phyloP scores from a whole-genome alignment of 2,888 invertebrate genomes.

The Gymnosoma rotundatum region DNA sequence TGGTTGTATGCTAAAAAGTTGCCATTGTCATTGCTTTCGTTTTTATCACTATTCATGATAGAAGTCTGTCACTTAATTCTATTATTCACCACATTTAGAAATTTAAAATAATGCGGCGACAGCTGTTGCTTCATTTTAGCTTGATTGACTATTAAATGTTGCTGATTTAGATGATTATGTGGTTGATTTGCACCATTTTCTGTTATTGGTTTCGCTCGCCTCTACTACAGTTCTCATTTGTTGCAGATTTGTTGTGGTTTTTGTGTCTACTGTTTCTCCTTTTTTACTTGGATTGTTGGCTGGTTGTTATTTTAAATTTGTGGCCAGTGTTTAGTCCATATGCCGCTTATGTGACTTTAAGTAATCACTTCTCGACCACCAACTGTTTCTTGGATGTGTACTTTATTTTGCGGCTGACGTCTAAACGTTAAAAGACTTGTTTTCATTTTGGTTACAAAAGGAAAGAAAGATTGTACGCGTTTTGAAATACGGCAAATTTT shows the following conservation, averaged over 20 bases:
- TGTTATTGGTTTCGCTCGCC: conserved; percentile 28
- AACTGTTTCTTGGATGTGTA: not conserved
- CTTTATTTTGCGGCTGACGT: conserved; percentile 4
- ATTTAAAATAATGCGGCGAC: conserved; percentile 58
- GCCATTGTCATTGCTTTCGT: conserved; percentile 35
- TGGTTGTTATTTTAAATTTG: conserved; percentile 35
- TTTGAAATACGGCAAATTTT: too few species aligned
- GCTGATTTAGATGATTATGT: conserved; percentile 58
- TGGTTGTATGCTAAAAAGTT: conserved; percentile 1
- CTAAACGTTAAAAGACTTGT: too few species aligned
- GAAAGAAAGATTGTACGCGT: too few species aligned
- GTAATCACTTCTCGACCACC: conserved; percentile 13
- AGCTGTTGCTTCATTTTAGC: conserved; percentile 69
- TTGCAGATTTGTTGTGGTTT: conserved; percentile 10
- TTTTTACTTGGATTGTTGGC: not conserved
- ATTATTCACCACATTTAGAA: conserved; percentile 70
- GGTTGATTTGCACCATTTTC: conserved; percentile 59
- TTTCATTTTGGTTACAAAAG: too few species aligned
- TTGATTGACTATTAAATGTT: conserved; percentile 57
- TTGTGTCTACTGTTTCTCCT: not conserved
- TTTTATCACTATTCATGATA: conserved; percentile 42
- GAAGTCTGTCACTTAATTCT: conserved; percentile 73
- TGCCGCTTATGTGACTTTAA: not conserved
- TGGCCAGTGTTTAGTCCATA: too few species aligned
- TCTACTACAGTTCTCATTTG: not conserved